Conservation (phyloP, 2,888 invertebrate genomes). For the Dendrolimus pini region DNA sequence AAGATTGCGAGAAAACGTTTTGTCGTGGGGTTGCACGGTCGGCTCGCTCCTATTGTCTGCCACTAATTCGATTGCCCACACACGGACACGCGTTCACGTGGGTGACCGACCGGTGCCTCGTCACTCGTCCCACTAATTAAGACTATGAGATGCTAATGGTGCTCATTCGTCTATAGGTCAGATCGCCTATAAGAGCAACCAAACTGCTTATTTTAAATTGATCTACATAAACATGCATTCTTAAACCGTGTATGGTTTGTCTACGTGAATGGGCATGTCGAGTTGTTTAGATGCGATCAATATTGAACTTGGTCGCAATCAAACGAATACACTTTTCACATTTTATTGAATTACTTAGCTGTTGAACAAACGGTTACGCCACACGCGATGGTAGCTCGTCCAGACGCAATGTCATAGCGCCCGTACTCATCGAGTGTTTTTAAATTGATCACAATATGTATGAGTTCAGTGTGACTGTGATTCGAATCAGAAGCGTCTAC, state of each 20-base stretch:
- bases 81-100: conserved; percentile 49
- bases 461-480: conserved; percentile 59
- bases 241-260: conserved; percentile 21
- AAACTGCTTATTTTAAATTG: neutral
- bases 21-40: conserved; percentile 72
- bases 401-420: conserved; percentile 56
- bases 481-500: conserved; percentile 58
- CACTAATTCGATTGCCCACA: conserved; percentile 69
- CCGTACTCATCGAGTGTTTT: conserved; percentile 46
- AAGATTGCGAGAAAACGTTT: conserved; percentile 76
- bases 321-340: conserved; percentile 36
- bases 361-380: conserved; percentile 37
- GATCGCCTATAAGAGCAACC: conserved; percentile 18
- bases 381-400: conserved; percentile 53
- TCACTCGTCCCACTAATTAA: conserved; percentile 52
- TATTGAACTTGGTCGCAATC: conserved; percentile 36
- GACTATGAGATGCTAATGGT: conserved; percentile 61
- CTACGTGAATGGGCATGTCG: conserved; percentile 22
- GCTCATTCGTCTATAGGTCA: conserved; percentile 54
- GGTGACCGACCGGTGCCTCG: conserved; percentile 47
- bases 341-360: conserved; percentile 51
- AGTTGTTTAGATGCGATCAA: conserved; percentile 44
- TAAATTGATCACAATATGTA: conserved; percentile 72
- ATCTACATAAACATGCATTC: conserved; percentile 26
- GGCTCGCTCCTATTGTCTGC: conserved; percentile 62